Percentiles rank a stretch among this genome's conserved stretches.
Conservation (phyloP, 2,113 vertebrate species). For the Heterotilapia buettikoferi region DNA sequence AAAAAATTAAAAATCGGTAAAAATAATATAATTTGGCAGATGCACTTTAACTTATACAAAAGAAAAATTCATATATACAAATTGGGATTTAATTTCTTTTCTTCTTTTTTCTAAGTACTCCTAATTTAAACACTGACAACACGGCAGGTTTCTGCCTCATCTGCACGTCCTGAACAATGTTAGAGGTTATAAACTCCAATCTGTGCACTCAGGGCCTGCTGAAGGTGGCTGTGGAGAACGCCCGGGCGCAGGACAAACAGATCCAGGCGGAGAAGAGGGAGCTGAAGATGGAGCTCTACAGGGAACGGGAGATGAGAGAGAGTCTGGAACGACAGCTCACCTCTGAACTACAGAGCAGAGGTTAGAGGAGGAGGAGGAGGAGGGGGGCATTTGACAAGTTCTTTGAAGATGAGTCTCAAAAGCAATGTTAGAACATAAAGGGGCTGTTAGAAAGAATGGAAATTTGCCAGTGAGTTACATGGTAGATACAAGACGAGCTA, state of each 20-base stretch:
- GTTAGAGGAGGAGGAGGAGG: constrained; percentile 15
- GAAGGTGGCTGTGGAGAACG: constrained; percentile 96
- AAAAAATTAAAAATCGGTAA: rapidly evolving
- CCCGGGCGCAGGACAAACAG: constrained; percentile 93
- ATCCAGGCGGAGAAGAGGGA: constrained; percentile 94
- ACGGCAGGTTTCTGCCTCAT: neutral
- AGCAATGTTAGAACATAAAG: neutral
- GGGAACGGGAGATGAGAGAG: constrained; percentile 93
- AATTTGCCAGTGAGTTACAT: neutral
- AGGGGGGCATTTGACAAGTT: neutral
- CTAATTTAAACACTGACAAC: neutral
- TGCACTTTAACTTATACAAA: neutral
- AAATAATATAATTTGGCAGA: neutral
- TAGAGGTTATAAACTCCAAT: neutral
- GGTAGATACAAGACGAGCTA: neutral
- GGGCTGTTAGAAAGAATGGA: neutral
- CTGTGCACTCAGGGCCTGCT: constrained; percentile 79
- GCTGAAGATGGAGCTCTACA: constrained; percentile 96
- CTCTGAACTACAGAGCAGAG: constrained; percentile 93
- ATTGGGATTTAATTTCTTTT: neutral
- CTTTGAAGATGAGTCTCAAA: neutral
- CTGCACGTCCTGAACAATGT: neutral
- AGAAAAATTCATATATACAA: neutral
- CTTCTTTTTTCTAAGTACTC: neutral
- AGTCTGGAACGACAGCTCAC: constrained; percentile 92